Evolutionary conservation across 2,797 vertebrate genomes (phyloP), one percentile per base, ranked within the genome.

Genomic region (Synaphobranchus kaupii): DNA sequence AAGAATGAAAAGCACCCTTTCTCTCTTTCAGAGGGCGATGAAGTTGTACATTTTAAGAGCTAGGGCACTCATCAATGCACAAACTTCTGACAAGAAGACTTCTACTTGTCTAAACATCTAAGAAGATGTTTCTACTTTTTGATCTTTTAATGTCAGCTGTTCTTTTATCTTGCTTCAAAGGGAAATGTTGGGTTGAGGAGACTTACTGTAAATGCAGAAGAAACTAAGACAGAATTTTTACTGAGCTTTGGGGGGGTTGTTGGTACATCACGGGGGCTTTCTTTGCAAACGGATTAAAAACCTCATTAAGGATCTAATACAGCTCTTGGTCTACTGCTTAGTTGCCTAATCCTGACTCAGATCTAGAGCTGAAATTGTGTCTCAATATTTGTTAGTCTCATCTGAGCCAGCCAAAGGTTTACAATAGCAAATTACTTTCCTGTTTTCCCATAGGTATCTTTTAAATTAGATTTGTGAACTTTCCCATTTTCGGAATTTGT

Each of bases 151-250:
- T 81, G 44, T 22, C 78, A n/a, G 47, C 78, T 81, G 44, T 22
- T 50, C 22, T 81, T 81, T 81, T 47, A 48, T 81, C 78, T 50
- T 81, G 78, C n/a, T 50, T 81, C 47, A 81, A 50, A 81, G 44
- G 78, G 78, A 47, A 50, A 50, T 44, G 20, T 25, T 25, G 10
- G 47, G 78, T 39, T 25, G 22, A 81, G 78, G 20, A 50, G 22
- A 50, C 78, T 78, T 44, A 39, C 39, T 39, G 39, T 39, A 20
- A 31, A 44, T 76, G 31, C 34, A 44, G 71, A 25, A 47, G 78
- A 50, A 81, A 48, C 22, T 80, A n/a, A 76, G 71, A 76, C 17
- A 48, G 76, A 80, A 25, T 80, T 47, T 22, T 80, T 48, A n/a
- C 44, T 50, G 20, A 20, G 73, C 9, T 81, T 50, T 81, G 22